phyloP scores from a whole-genome alignment of 1,140 invertebrate species.

The Drosophila nasuta region DNA sequence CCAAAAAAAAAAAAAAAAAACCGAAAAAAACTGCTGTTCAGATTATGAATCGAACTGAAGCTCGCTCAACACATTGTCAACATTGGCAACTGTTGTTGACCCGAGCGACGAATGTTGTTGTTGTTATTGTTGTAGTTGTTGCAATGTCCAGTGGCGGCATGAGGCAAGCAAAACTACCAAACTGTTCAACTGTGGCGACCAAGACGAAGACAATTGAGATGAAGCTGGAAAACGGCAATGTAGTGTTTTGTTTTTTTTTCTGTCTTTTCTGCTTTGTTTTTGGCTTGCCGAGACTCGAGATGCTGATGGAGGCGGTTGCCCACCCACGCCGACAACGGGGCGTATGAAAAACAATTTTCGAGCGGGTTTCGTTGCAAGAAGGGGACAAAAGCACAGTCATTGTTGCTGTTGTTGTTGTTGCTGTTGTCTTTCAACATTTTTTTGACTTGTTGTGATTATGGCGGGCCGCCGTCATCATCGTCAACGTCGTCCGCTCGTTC shows the following conservation, averaged over 20 bases:
- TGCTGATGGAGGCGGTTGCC: slow-evolving; percentile 26
- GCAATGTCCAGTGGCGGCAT: slow-evolving; percentile 52
- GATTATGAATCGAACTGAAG: slow-evolving; percentile 5
- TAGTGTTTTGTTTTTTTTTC: neutral
- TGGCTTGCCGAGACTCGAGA: neutral
- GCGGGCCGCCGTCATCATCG: slow-evolving; percentile 46
- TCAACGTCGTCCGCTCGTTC: slow-evolving; percentile 41
- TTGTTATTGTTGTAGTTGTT: too few relatives aligned
- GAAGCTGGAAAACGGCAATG: slow-evolving; percentile 13
- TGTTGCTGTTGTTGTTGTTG: slow-evolving; percentile 39
- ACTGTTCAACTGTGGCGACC: slow-evolving; percentile 11
- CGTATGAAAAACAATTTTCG: slow-evolving; percentile 49
- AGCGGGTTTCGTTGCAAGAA: slow-evolving; percentile 26
- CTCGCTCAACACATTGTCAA: slow-evolving; percentile 40
- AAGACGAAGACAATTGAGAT: slow-evolving; percentile 12
- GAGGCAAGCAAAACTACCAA: slow-evolving; percentile 14
- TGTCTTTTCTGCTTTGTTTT: neutral
- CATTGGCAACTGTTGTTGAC: slow-evolving; percentile 38
- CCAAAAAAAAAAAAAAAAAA: slow-evolving; percentile 12
- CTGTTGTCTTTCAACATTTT: slow-evolving; percentile 65
- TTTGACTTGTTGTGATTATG: slow-evolving; percentile 77
- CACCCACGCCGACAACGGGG: slow-evolving; percentile 58
- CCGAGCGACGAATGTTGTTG: slow-evolving; percentile 31
- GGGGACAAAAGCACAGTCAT: slow-evolving; percentile 49
- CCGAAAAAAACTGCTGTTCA: neutral